Evolutionary conservation across 2,113 vertebrate genomes (phyloP).

Genomic region (Callocephalon fimbriatum): DNA sequence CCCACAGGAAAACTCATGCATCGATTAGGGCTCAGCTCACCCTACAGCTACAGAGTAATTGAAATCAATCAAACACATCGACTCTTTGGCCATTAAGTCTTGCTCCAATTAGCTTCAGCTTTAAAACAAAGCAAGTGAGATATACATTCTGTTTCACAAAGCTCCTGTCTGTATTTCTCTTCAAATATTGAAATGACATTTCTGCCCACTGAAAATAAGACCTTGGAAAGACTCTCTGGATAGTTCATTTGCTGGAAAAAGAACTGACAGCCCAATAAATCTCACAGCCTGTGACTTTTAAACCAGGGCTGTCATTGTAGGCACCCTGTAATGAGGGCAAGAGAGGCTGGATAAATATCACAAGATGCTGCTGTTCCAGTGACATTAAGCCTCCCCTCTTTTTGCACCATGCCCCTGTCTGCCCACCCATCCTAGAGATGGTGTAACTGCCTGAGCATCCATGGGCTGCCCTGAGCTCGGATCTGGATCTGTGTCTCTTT

Average conservation of each 20-base stretch:
- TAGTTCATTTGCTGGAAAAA: constrained; percentile 25
- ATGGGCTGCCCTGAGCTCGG: background rate
- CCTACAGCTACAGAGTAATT: background rate
- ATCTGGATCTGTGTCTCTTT: rapidly evolving
- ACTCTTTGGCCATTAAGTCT: background rate
- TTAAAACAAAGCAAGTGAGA: background rate
- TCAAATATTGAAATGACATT: background rate
- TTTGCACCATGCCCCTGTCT: rapidly evolving
- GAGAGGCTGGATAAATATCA: background rate
- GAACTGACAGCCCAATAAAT: constrained; percentile 30
- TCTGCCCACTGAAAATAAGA: background rate
- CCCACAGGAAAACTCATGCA: background rate
- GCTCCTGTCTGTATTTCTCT: background rate
- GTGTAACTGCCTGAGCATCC: background rate
- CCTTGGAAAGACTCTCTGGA: background rate
- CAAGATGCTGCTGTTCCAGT: background rate
- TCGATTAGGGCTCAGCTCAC: rapidly evolving
- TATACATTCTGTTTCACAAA: background rate
- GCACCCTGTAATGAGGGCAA: background rate
- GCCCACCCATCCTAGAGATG: background rate
- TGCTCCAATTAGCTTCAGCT: background rate
- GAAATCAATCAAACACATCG: background rate
- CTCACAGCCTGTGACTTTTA: background rate
- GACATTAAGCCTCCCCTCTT: background rate
- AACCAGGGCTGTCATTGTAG: background rate